phyloP scores from a whole-genome alignment of 2,888 invertebrate species.

The Tenthredo amoena region DNA sequence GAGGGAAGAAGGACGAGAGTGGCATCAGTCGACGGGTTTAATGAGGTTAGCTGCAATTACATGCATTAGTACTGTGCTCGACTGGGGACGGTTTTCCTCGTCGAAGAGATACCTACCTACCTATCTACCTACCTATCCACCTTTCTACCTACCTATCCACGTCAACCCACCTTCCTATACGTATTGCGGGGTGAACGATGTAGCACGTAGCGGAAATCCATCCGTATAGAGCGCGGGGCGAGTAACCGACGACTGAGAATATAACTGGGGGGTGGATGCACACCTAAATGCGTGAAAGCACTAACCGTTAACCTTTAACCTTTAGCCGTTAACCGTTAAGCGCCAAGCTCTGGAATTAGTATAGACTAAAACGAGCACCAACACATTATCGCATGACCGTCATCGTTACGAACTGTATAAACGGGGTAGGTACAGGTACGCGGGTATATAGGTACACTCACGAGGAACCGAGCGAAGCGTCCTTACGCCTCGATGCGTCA shows the following conservation, averaged over 20 bases:
- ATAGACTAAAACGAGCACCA: constrained; percentile 4
- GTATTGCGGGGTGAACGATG: not conserved
- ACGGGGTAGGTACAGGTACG: not conserved
- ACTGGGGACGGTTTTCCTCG: constrained; percentile 21
- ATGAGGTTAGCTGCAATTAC: constrained; percentile 77
- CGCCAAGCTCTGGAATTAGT: not conserved
- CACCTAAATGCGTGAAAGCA: constrained; percentile 67
- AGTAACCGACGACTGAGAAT: constrained; percentile 48
- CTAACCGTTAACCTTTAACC: constrained; percentile 63
- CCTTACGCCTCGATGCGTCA: constrained; percentile 66
- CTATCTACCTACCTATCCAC: not conserved
- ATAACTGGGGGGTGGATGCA: constrained; percentile 53
- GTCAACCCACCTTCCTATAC: too few relatives aligned
- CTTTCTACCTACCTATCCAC: not conserved
- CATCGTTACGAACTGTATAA: not conserved
- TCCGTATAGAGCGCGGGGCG: not conserved
- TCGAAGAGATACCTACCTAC: constrained; percentile 23
- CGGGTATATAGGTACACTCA: not conserved
- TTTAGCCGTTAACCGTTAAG: constrained; percentile 32
- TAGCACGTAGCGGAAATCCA: constrained; percentile 1
- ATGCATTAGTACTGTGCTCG: constrained; percentile 71
- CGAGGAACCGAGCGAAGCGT: not conserved
- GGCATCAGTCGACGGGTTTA: constrained; percentile 74
- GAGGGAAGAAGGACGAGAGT: constrained; percentile 69
- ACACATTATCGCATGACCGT: not conserved